Conservation (phyloP, 2,797 vertebrate species). For the Ataeniobius toweri region DNA sequence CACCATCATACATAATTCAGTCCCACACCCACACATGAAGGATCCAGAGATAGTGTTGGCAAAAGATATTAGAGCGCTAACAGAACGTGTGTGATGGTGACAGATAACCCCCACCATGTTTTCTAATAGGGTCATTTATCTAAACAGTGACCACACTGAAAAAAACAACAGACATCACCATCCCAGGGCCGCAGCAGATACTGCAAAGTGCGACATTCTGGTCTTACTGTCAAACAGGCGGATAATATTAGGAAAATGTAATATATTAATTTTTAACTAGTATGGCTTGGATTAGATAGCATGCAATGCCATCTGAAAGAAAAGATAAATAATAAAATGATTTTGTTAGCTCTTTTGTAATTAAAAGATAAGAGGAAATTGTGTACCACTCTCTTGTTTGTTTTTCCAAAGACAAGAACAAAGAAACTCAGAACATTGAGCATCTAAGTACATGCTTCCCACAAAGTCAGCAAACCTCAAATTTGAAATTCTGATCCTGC, state of each 20-base stretch:
- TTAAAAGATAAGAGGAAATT: neutral
- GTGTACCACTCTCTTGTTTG: neutral
- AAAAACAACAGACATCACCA: conserved; percentile 34
- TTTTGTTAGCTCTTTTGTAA: neutral
- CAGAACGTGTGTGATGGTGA: conserved; percentile 59
- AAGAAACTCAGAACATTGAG: neutral
- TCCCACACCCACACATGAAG: conserved; percentile 32
- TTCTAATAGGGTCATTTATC: conserved; percentile 79
- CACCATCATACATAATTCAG: conserved; percentile 59
- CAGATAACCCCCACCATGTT: conserved; percentile 69
- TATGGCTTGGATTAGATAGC: neutral
- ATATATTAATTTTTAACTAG: neutral
- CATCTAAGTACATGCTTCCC: neutral
- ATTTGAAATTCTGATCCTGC: conserved; percentile 2
- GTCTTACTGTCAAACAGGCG: conserved; percentile 8
- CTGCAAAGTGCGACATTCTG: conserved; percentile 19
- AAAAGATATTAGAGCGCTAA: conserved; percentile 56
- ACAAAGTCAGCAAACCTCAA: neutral
- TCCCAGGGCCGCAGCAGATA: conserved; percentile 11
- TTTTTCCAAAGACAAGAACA: neutral
- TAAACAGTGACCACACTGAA: conserved; percentile 65
- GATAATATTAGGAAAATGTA: neutral
- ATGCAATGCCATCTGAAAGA: conserved; percentile 1
- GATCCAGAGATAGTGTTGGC: conserved; percentile 52
- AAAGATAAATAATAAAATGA: neutral